Evolutionary conservation across 53 echinoderm and acorn worm genomes (phyloP).

Genomic region (Holothuria leucospilota): DNA sequence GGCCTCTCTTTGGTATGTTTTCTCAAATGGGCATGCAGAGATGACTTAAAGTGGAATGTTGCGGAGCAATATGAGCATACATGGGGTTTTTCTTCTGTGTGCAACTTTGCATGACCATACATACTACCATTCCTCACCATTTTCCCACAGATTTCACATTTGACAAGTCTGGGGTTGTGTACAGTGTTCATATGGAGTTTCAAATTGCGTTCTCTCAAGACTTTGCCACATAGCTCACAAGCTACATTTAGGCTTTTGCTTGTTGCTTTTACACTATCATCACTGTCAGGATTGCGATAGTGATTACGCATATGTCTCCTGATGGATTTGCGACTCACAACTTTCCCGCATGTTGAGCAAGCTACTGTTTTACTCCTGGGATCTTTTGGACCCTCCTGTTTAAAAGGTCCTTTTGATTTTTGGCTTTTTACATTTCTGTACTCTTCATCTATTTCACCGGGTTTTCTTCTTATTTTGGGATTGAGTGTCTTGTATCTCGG

Average conservation of each 20-base stretch:
- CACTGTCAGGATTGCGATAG: no score
- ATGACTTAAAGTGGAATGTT: constrained; percentile 15
- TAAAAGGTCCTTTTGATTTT: no score
- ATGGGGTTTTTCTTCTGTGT: constrained; percentile 26
- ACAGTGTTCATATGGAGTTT: no score
- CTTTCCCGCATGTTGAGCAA: neutral
- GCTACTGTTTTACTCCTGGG: no score
- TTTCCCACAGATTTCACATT: constrained; percentile 11
- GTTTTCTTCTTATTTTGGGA: constrained; percentile 3
- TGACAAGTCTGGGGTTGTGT: no score
- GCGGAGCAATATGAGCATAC: constrained; percentile 1
- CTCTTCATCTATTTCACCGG: neutral
- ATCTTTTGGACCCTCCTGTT: no score
- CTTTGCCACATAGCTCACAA: neutral
- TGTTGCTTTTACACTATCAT: no score
- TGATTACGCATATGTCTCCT: constrained; percentile 4
- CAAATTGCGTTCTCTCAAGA: no score
- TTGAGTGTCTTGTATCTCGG: constrained; percentile 35
- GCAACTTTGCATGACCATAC: constrained; percentile 20
- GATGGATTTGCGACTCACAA: constrained; percentile 4
- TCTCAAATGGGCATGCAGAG: neutral
- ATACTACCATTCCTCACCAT: neutral
- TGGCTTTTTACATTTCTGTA: no score
- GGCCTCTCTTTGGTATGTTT: constrained; percentile 46
- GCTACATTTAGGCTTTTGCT: no score